phyloP scores from a whole-genome alignment of 2,888 invertebrate species.

The Fragum whitleyi region DNA sequence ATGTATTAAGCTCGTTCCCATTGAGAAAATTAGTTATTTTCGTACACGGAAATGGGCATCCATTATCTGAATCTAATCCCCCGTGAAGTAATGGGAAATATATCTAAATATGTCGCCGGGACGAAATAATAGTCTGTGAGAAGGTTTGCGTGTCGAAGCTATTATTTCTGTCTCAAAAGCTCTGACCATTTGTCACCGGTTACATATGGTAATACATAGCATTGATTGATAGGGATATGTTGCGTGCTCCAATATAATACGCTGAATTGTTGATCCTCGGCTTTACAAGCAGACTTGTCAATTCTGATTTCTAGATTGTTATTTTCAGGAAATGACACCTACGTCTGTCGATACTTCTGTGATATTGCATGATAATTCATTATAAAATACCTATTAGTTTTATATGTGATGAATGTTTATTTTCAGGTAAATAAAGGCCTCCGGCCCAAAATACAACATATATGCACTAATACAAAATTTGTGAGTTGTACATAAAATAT shows the following conservation, averaged over 20 bases:
- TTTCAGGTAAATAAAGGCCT: no score
- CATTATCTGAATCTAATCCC: neutral
- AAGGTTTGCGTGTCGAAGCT: constrained; percentile 10
- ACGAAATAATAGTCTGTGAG: constrained; percentile 7
- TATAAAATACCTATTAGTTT: no score
- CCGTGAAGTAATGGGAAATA: constrained; percentile 4
- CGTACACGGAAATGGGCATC: neutral
- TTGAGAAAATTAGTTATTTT: constrained; percentile 1
- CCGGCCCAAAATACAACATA: no score
- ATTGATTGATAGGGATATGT: neutral
- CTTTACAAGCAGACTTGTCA: neutral
- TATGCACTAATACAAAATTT: no score
- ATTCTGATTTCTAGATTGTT: neutral
- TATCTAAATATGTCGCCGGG: neutral
- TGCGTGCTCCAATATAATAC: neutral
- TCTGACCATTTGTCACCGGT: neutral
- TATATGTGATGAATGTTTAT: no score
- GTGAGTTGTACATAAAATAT: no score
- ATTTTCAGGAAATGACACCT: neutral
- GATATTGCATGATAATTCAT: no score
- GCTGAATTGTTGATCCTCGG: neutral
- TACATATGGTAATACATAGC: constrained; percentile 4
- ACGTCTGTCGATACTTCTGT: no score
- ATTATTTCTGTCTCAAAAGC: constrained; percentile 2
- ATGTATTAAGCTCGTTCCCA: neutral